phyloP scores from a whole-genome alignment of 2,113 vertebrate genomes.

The Melanotaenia duboulayi region DNA sequence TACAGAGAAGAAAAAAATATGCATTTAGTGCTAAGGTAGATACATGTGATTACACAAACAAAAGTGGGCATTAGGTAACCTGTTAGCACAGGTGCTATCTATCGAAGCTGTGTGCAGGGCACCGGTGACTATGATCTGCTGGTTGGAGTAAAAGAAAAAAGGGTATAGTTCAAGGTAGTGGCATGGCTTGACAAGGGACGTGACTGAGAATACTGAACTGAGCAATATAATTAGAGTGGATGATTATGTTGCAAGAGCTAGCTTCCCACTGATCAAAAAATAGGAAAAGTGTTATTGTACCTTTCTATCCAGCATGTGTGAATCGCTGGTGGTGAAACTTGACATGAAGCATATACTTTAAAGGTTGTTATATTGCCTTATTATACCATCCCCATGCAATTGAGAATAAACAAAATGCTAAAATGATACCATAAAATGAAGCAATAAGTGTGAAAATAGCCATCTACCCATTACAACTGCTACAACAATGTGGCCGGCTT shows the following conservation, averaged over 20 bases:
- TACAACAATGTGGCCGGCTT: slow-evolving; percentile 49
- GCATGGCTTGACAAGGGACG: slow-evolving; percentile 14
- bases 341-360: slow-evolving; percentile 69
- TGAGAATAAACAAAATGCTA: slow-evolving; percentile 37
- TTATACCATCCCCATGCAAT: slow-evolving; percentile 22
- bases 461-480: slow-evolving; percentile 49
- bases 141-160: slow-evolving; percentile 30
- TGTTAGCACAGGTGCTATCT: slow-evolving; percentile 67
- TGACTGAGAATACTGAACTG: slow-evolving; percentile 40
- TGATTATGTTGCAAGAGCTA: slow-evolving; percentile 33
- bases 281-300: slow-evolving; percentile 29
- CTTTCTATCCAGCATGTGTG: slow-evolving; percentile 17
- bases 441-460: slow-evolving; percentile 67
- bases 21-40: slow-evolving; percentile 49
- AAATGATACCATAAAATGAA: slow-evolving; percentile 67
- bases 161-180: slow-evolving; percentile 28
- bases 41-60: slow-evolving; percentile 51
- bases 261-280: slow-evolving; percentile 41
- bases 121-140: slow-evolving; percentile 46
- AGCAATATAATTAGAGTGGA: slow-evolving; percentile 36
- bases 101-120: slow-evolving; percentile 51
- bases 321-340: slow-evolving; percentile 40
- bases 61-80: slow-evolving; percentile 77
- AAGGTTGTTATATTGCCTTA: slow-evolving; percentile 67
- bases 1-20: background rate